phyloP scores from a whole-genome alignment of 2,888 invertebrate species.

The Polymixis flavicincta region DNA sequence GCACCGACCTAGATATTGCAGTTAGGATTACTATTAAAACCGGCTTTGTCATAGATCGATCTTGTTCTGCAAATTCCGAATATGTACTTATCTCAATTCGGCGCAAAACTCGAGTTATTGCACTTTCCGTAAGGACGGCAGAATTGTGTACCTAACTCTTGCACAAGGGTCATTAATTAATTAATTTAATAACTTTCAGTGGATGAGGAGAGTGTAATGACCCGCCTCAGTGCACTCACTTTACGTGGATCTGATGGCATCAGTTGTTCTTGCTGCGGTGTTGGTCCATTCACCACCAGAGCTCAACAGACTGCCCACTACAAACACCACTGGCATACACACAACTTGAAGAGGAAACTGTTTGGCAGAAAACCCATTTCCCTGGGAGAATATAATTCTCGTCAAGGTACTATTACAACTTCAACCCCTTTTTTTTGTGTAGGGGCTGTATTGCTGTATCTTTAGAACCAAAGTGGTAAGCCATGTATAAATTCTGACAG shows the following conservation, averaged over 20 bases:
- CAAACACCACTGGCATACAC: slow-evolving; percentile 96
- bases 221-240: slow-evolving; percentile 83
- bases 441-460: too few relatives aligned
- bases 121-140: too few relatives aligned
- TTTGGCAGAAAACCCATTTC: slow-evolving; percentile 87
- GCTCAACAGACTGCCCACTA: slow-evolving; percentile 94
- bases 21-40: too few relatives aligned
- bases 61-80: too few relatives aligned
- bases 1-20: too few relatives aligned
- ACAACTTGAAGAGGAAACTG: slow-evolving; percentile 94
- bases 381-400: slow-evolving; percentile 83
- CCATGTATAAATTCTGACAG: background rate
- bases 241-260: slow-evolving; percentile 81
- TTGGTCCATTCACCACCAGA: slow-evolving; percentile 90
- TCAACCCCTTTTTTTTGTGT: background rate
- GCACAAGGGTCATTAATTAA: background rate
- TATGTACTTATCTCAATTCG: too few relatives aligned
- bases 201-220: slow-evolving; percentile 87
- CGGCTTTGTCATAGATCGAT: too few relatives aligned
- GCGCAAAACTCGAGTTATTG: too few relatives aligned
- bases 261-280: slow-evolving; percentile 86
- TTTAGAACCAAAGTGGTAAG: background rate
- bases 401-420: slow-evolving; percentile 75
- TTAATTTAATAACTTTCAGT: slow-evolving; percentile 72
- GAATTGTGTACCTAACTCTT: too few relatives aligned